Base-by-base conservation (phyloP, 2,797 vertebrate species). In the Pseudopleuronectes americanus region DNA sequence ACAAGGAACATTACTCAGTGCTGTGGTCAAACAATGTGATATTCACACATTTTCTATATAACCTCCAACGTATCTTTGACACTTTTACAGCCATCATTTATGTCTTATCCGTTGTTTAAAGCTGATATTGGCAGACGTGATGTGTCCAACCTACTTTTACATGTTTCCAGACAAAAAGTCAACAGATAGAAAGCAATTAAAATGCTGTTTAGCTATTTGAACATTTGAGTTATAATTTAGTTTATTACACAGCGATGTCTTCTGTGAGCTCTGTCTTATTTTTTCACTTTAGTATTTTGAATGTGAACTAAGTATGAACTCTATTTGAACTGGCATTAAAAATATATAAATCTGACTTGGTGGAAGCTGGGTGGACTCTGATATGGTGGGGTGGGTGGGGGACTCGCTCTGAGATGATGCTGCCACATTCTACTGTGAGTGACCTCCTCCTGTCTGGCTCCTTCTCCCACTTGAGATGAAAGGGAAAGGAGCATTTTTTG, bases 391-490 rank as follows among this genome's bases (percentile, higher is more conserved):
- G 23, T 12, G 10, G 41, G 41, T 14, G 41, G 41, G 41, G 51
- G 16, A 31, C 23, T 51, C 10, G 31, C n/a, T 28, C 60, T 21
- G 51, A 43, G 55, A 52, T 66, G 48, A 74, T 68, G 38, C 61
- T 54, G 51, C 49, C 24, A 28, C 33, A 8, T 53, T 60, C 61
- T 31, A 36, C 73, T 62, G 41, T 62, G 61, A 49, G 57, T 48
- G 59, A 85, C 45, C 45, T 47, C 71, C 60, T 58, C 54, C 63
- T 52, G 68, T 54, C 64, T 63, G 68, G 24, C 63, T 82, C 61
- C 64, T 45, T 81, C 65, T 84, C 55, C 69, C 45, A 61, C 54
- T 74, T 62, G 43, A 84, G 74, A 87, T 80, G 63, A 54, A 19
- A n/a, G 66, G 36, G n/a, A 63, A 28, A 33, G 59, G 23, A 78